A percentile compares a stretch with the other conserved stretches of the same genome.
These are phyloP conservation scores for Scaptomyza hsui DNA, from an alignment of 1,140 invertebrate genomes.

Conservation along the genomic window DNA sequence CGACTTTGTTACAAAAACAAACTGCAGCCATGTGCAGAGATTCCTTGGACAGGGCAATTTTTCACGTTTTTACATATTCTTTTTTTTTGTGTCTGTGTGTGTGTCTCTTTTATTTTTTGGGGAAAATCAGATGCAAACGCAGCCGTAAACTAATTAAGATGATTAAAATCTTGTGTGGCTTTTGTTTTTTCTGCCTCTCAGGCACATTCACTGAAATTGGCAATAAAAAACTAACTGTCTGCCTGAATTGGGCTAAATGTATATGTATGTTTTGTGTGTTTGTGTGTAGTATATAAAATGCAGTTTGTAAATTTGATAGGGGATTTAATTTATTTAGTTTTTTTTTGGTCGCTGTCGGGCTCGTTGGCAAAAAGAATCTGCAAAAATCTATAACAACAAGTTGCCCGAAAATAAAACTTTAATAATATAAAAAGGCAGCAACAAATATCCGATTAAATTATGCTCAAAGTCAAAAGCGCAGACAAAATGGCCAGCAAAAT, in stretches of 20 bases:
- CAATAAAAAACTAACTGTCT: constrained; percentile 8
- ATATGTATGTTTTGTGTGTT: neutral
- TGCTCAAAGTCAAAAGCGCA: constrained; percentile 79
- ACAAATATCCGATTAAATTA: constrained; percentile 82
- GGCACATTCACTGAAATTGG: constrained; percentile 16
- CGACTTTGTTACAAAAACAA: constrained; percentile 40
- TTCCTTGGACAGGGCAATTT: constrained; percentile 61
- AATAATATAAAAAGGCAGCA: constrained; percentile 70
- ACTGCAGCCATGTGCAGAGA: constrained; percentile 53
- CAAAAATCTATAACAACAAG: constrained; percentile 53
- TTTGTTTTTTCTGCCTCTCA: neutral
- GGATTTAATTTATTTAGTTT: constrained; percentile 61
- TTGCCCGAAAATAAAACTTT: constrained; percentile 56
- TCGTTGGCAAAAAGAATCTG: constrained; percentile 53
- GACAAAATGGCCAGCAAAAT: constrained; percentile 73
- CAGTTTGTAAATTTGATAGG: constrained; percentile 52
- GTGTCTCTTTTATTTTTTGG: constrained; percentile 23
- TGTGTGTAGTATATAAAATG: neutral
- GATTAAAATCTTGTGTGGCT: constrained; percentile 70
- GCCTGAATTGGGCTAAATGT: neutral
- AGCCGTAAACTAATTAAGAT: constrained; percentile 78
- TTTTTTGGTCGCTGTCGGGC: constrained; percentile 17
- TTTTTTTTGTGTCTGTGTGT: constrained; percentile 21
- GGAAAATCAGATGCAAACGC: constrained; percentile 29
- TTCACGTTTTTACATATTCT: constrained; percentile 39